Conservation (phyloP, 2,113 vertebrate species). For the Columba janthina region DNA sequence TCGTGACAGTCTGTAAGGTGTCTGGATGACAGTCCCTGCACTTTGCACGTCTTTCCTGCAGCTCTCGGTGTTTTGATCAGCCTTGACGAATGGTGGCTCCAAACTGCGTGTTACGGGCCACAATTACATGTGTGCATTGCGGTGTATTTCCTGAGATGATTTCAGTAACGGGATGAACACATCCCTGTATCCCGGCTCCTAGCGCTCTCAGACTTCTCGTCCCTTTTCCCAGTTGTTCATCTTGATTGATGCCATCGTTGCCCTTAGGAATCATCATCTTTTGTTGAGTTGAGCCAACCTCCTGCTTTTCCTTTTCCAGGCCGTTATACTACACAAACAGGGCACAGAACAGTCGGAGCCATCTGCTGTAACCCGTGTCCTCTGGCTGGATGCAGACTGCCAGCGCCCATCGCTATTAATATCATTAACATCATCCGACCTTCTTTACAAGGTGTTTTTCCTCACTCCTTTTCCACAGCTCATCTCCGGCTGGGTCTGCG, state of each 20-base stretch:
- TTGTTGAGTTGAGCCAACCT: background rate
- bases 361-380: background rate
- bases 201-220: rapidly evolving
- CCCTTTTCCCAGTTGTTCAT: background rate
- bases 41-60: background rate
- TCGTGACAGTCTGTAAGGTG: background rate
- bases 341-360: background rate
- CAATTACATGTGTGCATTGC: background rate
- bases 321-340: rapidly evolving
- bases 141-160: background rate
- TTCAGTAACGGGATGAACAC: background rate
- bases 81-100: background rate
- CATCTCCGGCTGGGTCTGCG: background rate
- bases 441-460: background rate
- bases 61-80: background rate
- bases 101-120: background rate
- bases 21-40: background rate
- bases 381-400: background rate
- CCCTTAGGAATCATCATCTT: background rate
- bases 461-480: background rate
- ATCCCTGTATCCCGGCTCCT: background rate
- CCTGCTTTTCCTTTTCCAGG: background rate
- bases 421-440: rapidly evolving
- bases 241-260: background rate
- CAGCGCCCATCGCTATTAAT: background rate